phyloP scores from a whole-genome alignment of 2,797 vertebrate species.

The Bucorvus abyssinicus region DNA sequence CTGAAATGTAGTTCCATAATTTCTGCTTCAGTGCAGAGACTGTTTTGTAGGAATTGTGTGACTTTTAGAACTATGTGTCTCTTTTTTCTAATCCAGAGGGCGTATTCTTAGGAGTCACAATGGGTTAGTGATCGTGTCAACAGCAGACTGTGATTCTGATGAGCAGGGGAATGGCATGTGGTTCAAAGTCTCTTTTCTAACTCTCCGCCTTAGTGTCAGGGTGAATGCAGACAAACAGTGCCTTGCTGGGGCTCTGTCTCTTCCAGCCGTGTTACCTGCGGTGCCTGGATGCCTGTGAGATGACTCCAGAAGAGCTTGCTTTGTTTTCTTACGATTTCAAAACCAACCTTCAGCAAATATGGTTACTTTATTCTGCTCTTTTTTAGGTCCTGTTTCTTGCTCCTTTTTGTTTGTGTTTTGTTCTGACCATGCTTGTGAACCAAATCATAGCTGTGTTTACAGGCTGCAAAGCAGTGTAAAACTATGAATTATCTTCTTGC shows the following conservation, averaged over 20 bases:
- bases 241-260: neutral
- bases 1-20: neutral
- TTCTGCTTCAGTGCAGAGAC: neutral
- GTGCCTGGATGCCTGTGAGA: neutral
- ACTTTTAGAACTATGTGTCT: neutral
- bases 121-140: neutral
- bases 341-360: neutral
- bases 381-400: neutral
- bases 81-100: neutral
- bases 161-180: neutral
- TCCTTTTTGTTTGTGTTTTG: neutral
- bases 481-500: neutral
- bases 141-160: neutral
- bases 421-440: neutral
- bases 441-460: neutral
- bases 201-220: neutral
- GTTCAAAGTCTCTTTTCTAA: conserved; percentile 34
- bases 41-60: neutral
- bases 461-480: neutral
- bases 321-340: conserved; percentile 4
- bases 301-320: neutral
- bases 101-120: neutral
- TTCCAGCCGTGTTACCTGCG: neutral
- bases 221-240: neutral
- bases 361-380: neutral